phyloP scores from a whole-genome alignment of 2,113 vertebrate species.

The Myodes glareolus region DNA sequence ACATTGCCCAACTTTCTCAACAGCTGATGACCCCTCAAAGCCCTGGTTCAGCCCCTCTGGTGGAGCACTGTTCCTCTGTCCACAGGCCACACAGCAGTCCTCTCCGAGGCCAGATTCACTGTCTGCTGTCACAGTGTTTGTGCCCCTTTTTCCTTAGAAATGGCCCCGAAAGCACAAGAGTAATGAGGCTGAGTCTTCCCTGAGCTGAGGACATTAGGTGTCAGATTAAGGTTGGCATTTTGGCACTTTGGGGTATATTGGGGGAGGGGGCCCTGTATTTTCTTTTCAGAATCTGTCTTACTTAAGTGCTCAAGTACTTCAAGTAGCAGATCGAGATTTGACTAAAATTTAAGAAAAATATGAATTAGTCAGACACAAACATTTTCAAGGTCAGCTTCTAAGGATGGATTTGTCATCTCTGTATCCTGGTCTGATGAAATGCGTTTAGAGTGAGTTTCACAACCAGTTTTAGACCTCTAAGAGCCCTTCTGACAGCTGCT shows the following conservation, averaged over 20 bases:
- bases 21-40: too few species aligned
- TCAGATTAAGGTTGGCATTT: neutral
- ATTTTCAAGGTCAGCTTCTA: constrained; percentile 2
- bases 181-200: too few species aligned
- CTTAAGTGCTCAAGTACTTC: neutral
- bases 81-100: neutral
- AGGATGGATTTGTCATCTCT: neutral
- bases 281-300: neutral
- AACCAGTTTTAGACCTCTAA: neutral
- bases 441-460: neutral
- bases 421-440: neutral
- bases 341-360: neutral
- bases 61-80: too few species aligned
- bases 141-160: neutral
- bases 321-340: neutral
- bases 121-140: neutral
- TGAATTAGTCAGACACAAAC: neutral
- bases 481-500: neutral
- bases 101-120: neutral
- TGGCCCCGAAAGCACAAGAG: neutral
- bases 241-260: neutral
- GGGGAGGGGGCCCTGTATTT: neutral
- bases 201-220: neutral
- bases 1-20: neutral
- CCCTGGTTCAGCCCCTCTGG: neutral